Percentiles rank a stretch among this genome's conserved stretches.
Evolutionary conservation across 2,797 vertebrate species (phyloP).

Genomic region (Diglossa cyanea): DNA sequence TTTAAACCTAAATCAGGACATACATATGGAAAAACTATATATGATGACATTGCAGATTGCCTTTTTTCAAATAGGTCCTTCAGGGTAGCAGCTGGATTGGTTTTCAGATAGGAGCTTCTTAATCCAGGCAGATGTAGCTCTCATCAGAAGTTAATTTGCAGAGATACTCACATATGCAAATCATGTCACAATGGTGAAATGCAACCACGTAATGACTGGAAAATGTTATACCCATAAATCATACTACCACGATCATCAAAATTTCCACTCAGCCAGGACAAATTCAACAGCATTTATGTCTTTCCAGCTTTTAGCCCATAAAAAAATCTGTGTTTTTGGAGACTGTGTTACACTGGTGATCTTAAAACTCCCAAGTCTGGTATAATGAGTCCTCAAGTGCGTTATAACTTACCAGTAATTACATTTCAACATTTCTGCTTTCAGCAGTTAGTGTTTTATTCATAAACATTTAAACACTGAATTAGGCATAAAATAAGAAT

Average conservation of each 20-base stretch:
- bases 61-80: slow-evolving; percentile 48
- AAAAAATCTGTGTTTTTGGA: slow-evolving; percentile 81
- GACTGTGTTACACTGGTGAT: slow-evolving; percentile 76
- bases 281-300: slow-evolving; percentile 81
- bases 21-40: not conserved
- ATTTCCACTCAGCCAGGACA: slow-evolving; percentile 93
- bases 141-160: slow-evolving; percentile 89
- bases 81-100: slow-evolving; percentile 81
- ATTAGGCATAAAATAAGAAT: slow-evolving; percentile 82
- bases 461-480: slow-evolving; percentile 84
- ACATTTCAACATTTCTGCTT: slow-evolving; percentile 83
- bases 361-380: slow-evolving; percentile 80
- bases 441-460: slow-evolving; percentile 83
- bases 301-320: slow-evolving; percentile 79
- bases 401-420: slow-evolving; percentile 85
- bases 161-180: slow-evolving; percentile 96
- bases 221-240: slow-evolving; percentile 92
- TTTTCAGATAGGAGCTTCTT: slow-evolving; percentile 80
- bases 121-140: slow-evolving; percentile 90
- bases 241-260: slow-evolving; percentile 90
- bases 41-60: slow-evolving; percentile 19
- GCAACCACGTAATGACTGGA: slow-evolving; percentile 91
- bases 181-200: slow-evolving; percentile 87
- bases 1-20: slow-evolving; percentile 46
- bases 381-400: slow-evolving; percentile 83